A percentile compares a stretch with the other conserved stretches of the same genome.
phyloP scores from a whole-genome alignment of 1,140 invertebrate species.

The Calosoma granatense region DNA sequence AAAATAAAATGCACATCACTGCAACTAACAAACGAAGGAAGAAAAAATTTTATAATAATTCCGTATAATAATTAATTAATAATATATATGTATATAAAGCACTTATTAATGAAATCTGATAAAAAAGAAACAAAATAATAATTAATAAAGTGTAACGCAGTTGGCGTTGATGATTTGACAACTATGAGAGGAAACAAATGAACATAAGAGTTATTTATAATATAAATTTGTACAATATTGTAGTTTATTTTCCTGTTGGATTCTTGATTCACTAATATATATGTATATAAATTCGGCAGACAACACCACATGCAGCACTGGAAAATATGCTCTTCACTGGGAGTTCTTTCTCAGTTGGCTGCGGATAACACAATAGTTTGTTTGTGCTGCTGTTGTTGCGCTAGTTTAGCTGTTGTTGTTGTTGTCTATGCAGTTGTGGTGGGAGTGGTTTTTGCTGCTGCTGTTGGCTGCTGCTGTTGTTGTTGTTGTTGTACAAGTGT shows the following conservation, averaged over 20 bases:
- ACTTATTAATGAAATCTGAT: not conserved
- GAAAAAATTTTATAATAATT: too few relatives aligned
- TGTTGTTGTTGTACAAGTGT: too few relatives aligned
- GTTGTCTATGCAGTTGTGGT: conserved; percentile 20
- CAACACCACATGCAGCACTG: not conserved
- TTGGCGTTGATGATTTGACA: not conserved
- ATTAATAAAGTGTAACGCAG: too few relatives aligned
- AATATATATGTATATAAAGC: not conserved
- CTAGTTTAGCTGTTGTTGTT: too few relatives aligned
- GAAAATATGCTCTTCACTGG: conserved; percentile 18
- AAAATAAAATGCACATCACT: not conserved
- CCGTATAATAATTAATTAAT: too few relatives aligned
- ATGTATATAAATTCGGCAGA: conserved; percentile 6
- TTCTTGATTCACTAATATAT: not conserved
- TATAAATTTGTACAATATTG: not conserved
- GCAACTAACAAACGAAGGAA: too few relatives aligned
- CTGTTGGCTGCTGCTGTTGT: too few relatives aligned
- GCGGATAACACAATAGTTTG: too few relatives aligned
- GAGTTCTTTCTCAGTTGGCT: conserved; percentile 16
- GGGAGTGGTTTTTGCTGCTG: too few relatives aligned
- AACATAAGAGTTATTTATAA: not conserved
- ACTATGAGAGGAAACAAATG: not conserved
- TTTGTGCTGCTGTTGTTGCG: too few relatives aligned
- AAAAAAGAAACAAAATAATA: too few relatives aligned
- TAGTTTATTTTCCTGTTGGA: not conserved